These are phyloP conservation scores for Jaculus jaculus DNA, from an alignment of 2,113 vertebrate genomes.

Conservation along the genomic window DNA sequence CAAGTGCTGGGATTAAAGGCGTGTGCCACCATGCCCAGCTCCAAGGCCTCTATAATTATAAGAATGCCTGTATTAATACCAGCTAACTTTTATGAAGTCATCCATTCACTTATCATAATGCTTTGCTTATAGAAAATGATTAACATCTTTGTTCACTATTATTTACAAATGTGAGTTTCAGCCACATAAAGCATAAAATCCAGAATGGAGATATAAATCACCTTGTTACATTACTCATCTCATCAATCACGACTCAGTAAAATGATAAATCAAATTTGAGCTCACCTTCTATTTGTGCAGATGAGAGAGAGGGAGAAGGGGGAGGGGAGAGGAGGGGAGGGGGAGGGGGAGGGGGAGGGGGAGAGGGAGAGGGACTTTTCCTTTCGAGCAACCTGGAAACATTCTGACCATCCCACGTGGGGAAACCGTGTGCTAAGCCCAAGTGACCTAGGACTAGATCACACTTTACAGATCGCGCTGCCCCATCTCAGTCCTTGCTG, in stretches of 20 bases:
- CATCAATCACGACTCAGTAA: not conserved
- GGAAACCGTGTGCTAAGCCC: not conserved
- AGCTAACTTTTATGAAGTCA: not conserved
- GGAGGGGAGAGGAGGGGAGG: too few relatives aligned
- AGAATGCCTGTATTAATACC: not conserved
- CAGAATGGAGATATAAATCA: not conserved
- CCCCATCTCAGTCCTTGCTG: not conserved
- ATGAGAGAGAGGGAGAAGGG: too few relatives aligned
- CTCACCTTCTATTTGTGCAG: not conserved
- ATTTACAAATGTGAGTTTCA: constrained; percentile 25
- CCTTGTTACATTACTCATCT: not conserved
- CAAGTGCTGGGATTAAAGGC: too few relatives aligned
- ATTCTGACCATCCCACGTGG: not conserved
- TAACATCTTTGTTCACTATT: not conserved
- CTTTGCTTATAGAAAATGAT: not conserved
- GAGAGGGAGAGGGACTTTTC: too few relatives aligned
- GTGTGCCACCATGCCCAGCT: too few relatives aligned
- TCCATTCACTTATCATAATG: not conserved
- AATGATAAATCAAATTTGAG: constrained; percentile 25
- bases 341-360: too few relatives aligned
- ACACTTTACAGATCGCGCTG: not conserved
- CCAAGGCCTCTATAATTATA: not conserved
- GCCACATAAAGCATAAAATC: not conserved
- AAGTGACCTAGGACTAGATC: not conserved
- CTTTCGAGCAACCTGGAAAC: not conserved